Percentiles rank a stretch among this genome's conserved stretches.
phyloP scores from a whole-genome alignment of 2,113 vertebrate genomes.

The Oryctolagus cuniculus region DNA sequence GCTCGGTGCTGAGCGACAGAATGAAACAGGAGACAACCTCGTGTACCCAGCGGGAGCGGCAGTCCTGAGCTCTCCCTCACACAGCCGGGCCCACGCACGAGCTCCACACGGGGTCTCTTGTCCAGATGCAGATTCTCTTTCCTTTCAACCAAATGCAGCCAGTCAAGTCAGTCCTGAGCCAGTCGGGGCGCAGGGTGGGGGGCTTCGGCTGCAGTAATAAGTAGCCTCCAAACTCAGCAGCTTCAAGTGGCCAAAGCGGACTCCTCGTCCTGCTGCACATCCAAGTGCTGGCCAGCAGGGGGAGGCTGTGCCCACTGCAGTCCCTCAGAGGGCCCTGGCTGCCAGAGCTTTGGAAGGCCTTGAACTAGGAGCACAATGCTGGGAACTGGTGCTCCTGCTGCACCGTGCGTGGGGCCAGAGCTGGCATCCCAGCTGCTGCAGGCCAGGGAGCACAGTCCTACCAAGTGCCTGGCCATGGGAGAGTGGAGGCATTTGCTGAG shows the following conservation, averaged over 20 bases:
- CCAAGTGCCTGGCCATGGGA: accelerated
- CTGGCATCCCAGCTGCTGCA: background rate
- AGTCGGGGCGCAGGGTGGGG: background rate
- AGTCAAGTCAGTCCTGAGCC: background rate
- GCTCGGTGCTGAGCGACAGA: conserved; percentile 42
- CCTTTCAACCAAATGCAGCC: background rate
- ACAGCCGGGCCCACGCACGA: too few species aligned
- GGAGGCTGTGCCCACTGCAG: background rate
- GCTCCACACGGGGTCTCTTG: background rate
- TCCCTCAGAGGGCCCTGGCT: accelerated
- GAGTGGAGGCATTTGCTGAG: background rate
- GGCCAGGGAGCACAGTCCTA: background rate
- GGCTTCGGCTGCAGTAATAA: background rate
- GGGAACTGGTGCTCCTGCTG: background rate
- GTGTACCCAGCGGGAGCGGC: background rate
- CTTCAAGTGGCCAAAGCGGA: background rate
- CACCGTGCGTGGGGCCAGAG: background rate
- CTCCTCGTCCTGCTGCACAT: background rate
- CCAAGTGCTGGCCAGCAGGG: background rate
- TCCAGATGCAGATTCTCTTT: background rate
- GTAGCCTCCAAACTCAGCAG: background rate
- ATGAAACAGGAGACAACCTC: conserved; percentile 58
- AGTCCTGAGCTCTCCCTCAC: background rate
- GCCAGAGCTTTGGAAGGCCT: too few species aligned
- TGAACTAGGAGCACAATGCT: background rate